Conservation (phyloP, 1,140 invertebrate genomes). For the Agrypnia vestita region DNA sequence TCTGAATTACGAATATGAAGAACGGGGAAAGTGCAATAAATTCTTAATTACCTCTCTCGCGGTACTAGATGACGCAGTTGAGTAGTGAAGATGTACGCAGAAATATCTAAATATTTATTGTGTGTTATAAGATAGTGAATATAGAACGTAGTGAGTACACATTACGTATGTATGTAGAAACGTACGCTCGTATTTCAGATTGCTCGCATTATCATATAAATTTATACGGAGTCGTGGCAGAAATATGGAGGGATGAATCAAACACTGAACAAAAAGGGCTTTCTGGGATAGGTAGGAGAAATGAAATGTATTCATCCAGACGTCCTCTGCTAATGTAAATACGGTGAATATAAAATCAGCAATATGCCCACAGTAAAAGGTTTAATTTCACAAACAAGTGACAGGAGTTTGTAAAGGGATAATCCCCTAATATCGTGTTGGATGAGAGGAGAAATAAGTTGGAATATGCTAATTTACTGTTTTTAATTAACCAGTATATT, state of each 20-base stretch:
- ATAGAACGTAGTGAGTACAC: too few relatives aligned
- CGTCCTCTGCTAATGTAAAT: constrained; percentile 25
- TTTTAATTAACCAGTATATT: too few relatives aligned
- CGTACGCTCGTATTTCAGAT: constrained; percentile 66
- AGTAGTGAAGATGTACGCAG: too few relatives aligned
- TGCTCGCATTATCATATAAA: constrained; percentile 48
- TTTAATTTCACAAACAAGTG: constrained; percentile 40
- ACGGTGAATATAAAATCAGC: constrained; percentile 36
- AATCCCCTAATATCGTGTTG: background rate
- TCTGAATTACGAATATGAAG: too few relatives aligned
- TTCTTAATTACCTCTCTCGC: too few relatives aligned
- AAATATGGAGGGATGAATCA: constrained; percentile 33
- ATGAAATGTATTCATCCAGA: constrained; percentile 31
- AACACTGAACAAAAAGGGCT: background rate
- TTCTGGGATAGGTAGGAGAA: background rate
- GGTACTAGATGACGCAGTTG: too few relatives aligned
- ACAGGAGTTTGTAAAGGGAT: background rate
- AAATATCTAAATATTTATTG: too few relatives aligned
- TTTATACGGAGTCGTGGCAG: constrained; percentile 27
- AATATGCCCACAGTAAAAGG: constrained; percentile 15
- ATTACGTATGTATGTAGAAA: too few relatives aligned
- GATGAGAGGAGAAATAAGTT: background rate
- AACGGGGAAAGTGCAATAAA: too few relatives aligned
- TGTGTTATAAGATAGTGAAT: too few relatives aligned
- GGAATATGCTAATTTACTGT: background rate